Percentiles rank a stretch among this genome's conserved stretches.
These are phyloP conservation scores for Heliconius hortense DNA, from an alignment of 2,888 invertebrate genomes.

Conservation along the genomic window DNA sequence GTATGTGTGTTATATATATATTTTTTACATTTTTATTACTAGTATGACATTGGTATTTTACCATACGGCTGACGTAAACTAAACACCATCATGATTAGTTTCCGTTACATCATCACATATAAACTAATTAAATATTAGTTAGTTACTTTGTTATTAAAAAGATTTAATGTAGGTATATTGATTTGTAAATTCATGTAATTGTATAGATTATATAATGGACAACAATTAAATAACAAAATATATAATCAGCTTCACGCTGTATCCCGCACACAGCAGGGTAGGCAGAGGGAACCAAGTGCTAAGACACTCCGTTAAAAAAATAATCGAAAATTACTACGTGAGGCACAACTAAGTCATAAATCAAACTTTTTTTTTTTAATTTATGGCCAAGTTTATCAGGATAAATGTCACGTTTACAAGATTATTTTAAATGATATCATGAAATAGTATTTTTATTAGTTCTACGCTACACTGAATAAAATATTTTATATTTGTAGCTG, in stretches of 20 bases:
- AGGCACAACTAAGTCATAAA: too few relatives aligned
- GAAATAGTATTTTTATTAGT: constrained; percentile 1
- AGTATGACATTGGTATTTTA: constrained; percentile 7
- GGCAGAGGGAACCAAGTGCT: too few relatives aligned
- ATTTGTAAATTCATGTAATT: not conserved
- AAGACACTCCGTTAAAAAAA: too few relatives aligned
- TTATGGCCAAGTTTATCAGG: not conserved
- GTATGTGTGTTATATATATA: not conserved
- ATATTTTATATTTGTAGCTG: constrained; percentile 20
- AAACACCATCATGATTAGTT: not conserved
- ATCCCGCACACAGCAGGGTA: too few relatives aligned
- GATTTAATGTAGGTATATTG: not conserved
- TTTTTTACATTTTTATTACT: constrained; percentile 19
- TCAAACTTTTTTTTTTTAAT: not conserved
- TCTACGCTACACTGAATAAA: not conserved
- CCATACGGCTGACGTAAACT: not conserved
- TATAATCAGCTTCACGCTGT: too few relatives aligned
- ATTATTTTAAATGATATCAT: not conserved
- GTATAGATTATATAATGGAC: not conserved
- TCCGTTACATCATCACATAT: not conserved
- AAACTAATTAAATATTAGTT: not conserved
- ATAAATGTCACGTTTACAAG: constrained; percentile 8
- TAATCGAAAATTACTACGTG: too few relatives aligned
- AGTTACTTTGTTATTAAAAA: not conserved
- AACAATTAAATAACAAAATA: too few relatives aligned